Evolutionary conservation across 2,888 invertebrate species (phyloP).

Genomic region (Drosophila tripunctata): DNA sequence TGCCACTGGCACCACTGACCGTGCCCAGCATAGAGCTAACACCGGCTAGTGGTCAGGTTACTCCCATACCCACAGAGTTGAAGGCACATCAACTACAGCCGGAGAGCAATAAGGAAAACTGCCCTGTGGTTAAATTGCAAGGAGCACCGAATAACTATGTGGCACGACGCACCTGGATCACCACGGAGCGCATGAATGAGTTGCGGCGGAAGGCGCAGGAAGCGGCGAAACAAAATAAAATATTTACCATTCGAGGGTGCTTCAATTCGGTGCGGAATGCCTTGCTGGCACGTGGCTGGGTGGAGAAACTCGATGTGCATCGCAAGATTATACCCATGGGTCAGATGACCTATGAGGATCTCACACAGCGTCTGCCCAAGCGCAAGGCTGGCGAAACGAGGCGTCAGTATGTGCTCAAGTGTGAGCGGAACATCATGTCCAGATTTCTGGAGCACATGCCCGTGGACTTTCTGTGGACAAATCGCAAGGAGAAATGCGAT

Average conservation of each 20-base stretch:
- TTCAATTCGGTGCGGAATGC: slow-evolving; percentile 90
- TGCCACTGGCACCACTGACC: slow-evolving; percentile 12
- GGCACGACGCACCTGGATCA: slow-evolving; percentile 85
- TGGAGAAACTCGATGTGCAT: slow-evolving; percentile 83
- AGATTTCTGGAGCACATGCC: slow-evolving; percentile 91
- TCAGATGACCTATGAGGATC: slow-evolving; percentile 82
- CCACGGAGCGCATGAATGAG: slow-evolving; percentile 88
- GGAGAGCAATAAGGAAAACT: slow-evolving; percentile 56
- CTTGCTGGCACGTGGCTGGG: slow-evolving; percentile 89
- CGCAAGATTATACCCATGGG: slow-evolving; percentile 78
- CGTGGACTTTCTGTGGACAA: slow-evolving; percentile 96
- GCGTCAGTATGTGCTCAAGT: slow-evolving; percentile 87
- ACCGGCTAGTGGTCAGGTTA: slow-evolving; percentile 38
- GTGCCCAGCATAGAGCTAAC: slow-evolving; percentile 69
- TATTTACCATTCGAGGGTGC: slow-evolving; percentile 89
- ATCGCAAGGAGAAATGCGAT: slow-evolving; percentile 89
- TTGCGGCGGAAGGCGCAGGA: slow-evolving; percentile 87
- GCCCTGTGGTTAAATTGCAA: slow-evolving; percentile 7
- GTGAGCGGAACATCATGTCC: slow-evolving; percentile 89
- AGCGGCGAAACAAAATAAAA: slow-evolving; percentile 88
- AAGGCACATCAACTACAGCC: slow-evolving; percentile 7
- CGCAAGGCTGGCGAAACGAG: slow-evolving; percentile 83
- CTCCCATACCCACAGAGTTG: not conserved
- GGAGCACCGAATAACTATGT: slow-evolving; percentile 78
- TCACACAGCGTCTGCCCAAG: slow-evolving; percentile 82